Percentiles rank a stretch among this genome's conserved stretches.
phyloP scores from a whole-genome alignment of 2,888 invertebrate species.

The Ceratothoa steindachneri region DNA sequence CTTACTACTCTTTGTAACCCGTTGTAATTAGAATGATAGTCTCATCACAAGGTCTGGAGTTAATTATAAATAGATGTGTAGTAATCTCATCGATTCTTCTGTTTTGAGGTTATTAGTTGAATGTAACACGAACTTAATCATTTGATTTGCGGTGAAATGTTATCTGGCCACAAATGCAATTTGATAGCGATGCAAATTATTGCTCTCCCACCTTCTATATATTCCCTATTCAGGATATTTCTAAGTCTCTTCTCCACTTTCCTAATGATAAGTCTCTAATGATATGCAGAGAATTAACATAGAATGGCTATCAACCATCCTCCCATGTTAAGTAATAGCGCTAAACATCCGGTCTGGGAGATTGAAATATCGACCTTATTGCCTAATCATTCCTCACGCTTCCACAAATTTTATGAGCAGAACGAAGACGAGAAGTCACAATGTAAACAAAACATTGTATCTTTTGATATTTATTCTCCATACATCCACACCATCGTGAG shows the following conservation, averaged over 20 bases:
- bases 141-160: not conserved
- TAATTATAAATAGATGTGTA: too few relatives aligned
- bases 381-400: not conserved
- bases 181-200: not conserved
- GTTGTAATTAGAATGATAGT: too few relatives aligned
- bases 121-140: not conserved
- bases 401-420: slow-evolving; percentile 1
- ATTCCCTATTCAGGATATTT: not conserved
- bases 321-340: not conserved
- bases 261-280: not conserved
- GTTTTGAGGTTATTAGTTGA: not conserved
- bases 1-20: too few relatives aligned
- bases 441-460: not conserved
- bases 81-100: too few relatives aligned
- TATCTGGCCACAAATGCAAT: not conserved
- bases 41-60: too few relatives aligned
- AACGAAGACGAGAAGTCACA: not conserved
- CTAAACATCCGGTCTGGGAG: not conserved
- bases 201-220: not conserved
- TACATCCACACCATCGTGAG: not conserved
- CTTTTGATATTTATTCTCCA: not conserved
- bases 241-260: not conserved
- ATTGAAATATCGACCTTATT: not conserved
- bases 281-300: slow-evolving; percentile 7
- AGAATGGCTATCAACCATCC: slow-evolving; percentile 7